phyloP scores from a whole-genome alignment of 2,797 vertebrate genomes.

The Anniella stebbinsi region DNA sequence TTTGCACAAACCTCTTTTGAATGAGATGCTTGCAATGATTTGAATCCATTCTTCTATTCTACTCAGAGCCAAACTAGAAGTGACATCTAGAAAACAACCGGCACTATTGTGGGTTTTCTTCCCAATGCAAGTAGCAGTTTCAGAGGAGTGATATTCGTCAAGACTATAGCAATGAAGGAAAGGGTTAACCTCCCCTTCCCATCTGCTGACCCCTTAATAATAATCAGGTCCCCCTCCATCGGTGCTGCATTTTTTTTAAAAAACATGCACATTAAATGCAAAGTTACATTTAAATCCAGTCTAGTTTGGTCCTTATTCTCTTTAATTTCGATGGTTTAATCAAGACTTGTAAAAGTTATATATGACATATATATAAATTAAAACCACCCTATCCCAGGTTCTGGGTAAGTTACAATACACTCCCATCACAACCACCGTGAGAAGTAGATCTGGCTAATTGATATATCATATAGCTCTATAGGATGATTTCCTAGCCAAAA shows the following conservation, averaged over 20 bases:
- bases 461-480: background rate
- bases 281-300: background rate
- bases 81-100: too few species aligned
- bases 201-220: background rate
- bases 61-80: too few species aligned
- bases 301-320: background rate
- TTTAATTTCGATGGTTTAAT: background rate
- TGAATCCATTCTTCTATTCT: background rate
- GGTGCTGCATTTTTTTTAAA: background rate
- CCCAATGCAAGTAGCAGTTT: background rate
- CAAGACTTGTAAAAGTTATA: background rate
- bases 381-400: background rate
- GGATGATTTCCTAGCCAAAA: constrained; percentile 42
- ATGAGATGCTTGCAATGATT: background rate
- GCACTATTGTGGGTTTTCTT: background rate
- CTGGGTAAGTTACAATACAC: background rate
- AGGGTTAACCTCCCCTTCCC: background rate
- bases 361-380: background rate
- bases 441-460: background rate
- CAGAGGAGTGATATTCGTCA: too few species aligned
- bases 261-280: background rate
- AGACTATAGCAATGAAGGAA: too few species aligned
- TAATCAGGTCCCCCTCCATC: background rate
- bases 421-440: background rate
- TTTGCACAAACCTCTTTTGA: background rate